phyloP scores from a whole-genome alignment of 2,113 vertebrate species.

The Phyllostomus discolor region DNA sequence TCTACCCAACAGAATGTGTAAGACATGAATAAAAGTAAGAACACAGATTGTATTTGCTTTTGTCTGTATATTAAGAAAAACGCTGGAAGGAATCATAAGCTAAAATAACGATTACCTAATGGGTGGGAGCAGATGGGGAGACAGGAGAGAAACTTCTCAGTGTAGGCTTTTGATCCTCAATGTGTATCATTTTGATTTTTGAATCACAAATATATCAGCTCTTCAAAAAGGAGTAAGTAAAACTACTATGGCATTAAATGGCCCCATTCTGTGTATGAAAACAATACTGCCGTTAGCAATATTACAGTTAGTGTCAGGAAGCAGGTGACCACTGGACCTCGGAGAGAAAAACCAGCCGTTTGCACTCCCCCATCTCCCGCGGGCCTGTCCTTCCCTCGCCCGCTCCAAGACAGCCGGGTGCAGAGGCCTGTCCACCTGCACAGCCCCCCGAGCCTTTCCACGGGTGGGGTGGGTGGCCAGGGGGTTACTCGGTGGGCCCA shows the following conservation, averaged over 20 bases:
- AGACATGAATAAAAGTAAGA: not conserved
- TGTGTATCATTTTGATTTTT: not conserved
- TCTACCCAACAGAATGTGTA: not conserved
- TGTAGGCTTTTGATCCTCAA: not conserved
- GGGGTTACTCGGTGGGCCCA: not conserved
- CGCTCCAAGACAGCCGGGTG: not conserved
- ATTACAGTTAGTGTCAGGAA: not conserved
- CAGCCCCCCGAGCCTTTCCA: not conserved
- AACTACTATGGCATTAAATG: not conserved
- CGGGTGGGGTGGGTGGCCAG: not conserved
- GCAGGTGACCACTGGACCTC: not conserved
- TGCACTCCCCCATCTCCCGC: not conserved
- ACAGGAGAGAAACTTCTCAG: not conserved
- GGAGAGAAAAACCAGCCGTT: not conserved
- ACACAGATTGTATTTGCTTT: not conserved
- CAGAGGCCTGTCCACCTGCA: not conserved
- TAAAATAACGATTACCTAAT: not conserved
- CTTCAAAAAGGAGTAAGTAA: not conserved
- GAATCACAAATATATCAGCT: not conserved
- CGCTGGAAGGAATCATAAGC: not conserved
- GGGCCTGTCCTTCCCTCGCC: not conserved
- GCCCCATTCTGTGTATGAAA: not conserved
- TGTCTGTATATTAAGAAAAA: not conserved
- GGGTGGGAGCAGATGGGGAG: not conserved
- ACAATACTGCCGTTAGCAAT: not conserved